Evolutionary conservation across 2,797 vertebrate genomes (phyloP).

Genomic region (Helostoma temminkii): DNA sequence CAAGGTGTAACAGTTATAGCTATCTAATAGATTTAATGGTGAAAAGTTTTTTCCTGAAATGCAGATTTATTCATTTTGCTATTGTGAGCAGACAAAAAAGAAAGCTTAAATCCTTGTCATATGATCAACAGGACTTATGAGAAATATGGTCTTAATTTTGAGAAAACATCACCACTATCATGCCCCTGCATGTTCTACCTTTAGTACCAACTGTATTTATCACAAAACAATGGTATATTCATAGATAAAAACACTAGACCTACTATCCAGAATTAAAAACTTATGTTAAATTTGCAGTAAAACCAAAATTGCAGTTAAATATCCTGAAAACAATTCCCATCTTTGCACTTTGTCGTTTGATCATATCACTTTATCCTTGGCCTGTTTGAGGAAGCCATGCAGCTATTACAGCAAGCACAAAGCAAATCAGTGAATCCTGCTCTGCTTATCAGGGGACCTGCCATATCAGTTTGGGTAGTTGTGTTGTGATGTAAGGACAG

Average conservation of each 20-base stretch:
- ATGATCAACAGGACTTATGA: slow-evolving; percentile 5
- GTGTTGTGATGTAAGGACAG: slow-evolving; percentile 83
- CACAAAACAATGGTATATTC: slow-evolving; percentile 8
- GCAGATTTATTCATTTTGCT: no score
- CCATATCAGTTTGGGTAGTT: slow-evolving; percentile 83
- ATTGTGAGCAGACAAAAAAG: slow-evolving; percentile 1
- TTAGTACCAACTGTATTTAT: not conserved
- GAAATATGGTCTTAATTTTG: slow-evolving; percentile 26
- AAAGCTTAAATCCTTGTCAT: slow-evolving; percentile 27
- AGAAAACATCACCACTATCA: not conserved
- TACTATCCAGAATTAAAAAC: slow-evolving; percentile 13
- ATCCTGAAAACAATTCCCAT: slow-evolving; percentile 16
- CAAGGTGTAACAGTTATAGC: not conserved
- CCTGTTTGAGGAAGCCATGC: slow-evolving; percentile 70
- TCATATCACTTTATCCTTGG: slow-evolving; percentile 49
- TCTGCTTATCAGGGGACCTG: slow-evolving; percentile 80
- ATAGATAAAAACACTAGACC: not conserved
- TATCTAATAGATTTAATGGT: no score
- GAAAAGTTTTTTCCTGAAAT: no score
- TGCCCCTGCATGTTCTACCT: not conserved
- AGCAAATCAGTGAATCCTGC: slow-evolving; percentile 77
- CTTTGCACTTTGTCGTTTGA: slow-evolving; percentile 48
- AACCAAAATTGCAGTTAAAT: not conserved
- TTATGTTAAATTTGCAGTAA: not conserved
- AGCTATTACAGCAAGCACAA: slow-evolving; percentile 79